Base-by-base conservation (phyloP, 2,113 vertebrate genomes). In the Chelonoidis abingdonii region DNA sequence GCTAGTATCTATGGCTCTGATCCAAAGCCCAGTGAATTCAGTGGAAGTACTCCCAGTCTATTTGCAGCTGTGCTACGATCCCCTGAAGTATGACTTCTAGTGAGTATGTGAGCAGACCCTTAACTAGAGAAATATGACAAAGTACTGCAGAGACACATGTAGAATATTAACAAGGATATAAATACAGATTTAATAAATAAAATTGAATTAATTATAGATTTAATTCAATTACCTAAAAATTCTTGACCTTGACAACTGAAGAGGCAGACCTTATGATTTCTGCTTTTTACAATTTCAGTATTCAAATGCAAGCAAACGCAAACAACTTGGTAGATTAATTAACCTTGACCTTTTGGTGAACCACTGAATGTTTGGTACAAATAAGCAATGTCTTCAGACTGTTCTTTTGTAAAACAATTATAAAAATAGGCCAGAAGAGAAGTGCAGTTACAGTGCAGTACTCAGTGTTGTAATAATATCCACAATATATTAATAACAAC, bases 131-230 rank as follows among this genome's bases (percentile, higher is more conserved):
- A 80, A 44, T 1, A 2, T 86, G 35, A 41, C 92, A 86, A 27
- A 92, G 76, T 84, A 87, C 76, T 49, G 25, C 0, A 81, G 88
- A 76, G 54, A 96, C 54, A 76, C 50, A 47, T 57, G 92, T 54
- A 0, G 88, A 93, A 95, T 94, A 95, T 89, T 96, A 97, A 97
- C 88, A 92, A 92, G 95, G 95, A 96, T 84, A 91, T 96, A 97
- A 97, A 97, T 85, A 97, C 5, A 96, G 84, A 90, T 93, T 80
- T 88, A 94, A 96, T 97, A 97, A 97, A 95, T 95, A 97, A 95
- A 96, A 97, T 95, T 96, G 96, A 97, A 97, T 97, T 97, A 97
- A 97, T 97, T 96, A 97, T 86, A 83, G 76, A 94, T 96, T 97
- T 97, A 97, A 97, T 97, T 88, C 91, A 95, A 97, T 97, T 96